phyloP scores from a whole-genome alignment of 2,888 invertebrate genomes.

The Micoletzkya japonica region DNA sequence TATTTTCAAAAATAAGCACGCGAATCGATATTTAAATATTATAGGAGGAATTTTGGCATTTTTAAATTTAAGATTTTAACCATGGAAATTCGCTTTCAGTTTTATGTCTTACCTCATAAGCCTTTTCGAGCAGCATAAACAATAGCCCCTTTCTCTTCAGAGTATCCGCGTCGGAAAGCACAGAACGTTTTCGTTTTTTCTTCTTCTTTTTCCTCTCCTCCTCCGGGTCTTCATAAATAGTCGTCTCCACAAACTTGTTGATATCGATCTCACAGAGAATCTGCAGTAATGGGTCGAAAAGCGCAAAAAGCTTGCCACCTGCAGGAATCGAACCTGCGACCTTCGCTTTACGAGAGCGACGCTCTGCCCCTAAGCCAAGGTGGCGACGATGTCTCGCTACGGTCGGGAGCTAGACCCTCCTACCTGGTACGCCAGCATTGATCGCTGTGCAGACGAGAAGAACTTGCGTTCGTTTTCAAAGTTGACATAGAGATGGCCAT shows the following conservation, averaged over 20 bases:
- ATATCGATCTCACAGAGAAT: conserved; percentile 45
- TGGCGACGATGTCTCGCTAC: background rate
- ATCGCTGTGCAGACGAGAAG: conserved; percentile 42
- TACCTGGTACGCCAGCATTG: conserved; percentile 42
- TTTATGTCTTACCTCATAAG: conserved; percentile 51
- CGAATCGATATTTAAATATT: background rate
- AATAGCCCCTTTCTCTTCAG: conserved; percentile 62
- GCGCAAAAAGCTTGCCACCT: conserved; percentile 3
- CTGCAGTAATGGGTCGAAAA: conserved; percentile 28
- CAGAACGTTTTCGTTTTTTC: background rate
- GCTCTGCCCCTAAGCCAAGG: conserved; percentile 21
- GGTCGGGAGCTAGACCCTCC: background rate
- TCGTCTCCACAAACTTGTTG: conserved; percentile 28
- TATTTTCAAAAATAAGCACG: no score
- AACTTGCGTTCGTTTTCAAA: conserved; percentile 42
- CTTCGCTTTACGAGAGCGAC: conserved; percentile 23
- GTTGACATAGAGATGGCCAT: conserved; percentile 38
- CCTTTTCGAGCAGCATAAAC: conserved; percentile 64
- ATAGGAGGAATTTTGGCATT: background rate
- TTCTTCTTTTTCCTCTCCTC: background rate
- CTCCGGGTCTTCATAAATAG: background rate
- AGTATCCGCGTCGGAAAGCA: background rate
- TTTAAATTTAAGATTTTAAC: background rate
- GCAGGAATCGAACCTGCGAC: conserved; percentile 22
- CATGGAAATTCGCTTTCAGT: no score